Percentiles rank a stretch among this genome's conserved stretches.
phyloP scores from a whole-genome alignment of 92 coral and sea anemone species.

The Zoanthus sansibaricus region DNA sequence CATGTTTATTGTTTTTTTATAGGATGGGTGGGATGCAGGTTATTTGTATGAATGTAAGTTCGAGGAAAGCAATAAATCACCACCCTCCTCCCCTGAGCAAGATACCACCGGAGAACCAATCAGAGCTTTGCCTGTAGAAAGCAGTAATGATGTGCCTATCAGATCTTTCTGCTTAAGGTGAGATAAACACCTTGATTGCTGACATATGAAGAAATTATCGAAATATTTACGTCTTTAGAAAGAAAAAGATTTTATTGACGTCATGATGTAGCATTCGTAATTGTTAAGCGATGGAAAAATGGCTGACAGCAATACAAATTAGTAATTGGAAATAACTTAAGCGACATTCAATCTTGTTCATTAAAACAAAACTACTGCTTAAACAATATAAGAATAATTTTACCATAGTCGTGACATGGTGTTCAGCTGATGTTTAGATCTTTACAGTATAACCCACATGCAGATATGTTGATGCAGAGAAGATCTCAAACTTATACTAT shows the following conservation, averaged over 20 bases:
- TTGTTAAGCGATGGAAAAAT: too few species aligned
- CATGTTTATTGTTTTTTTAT: neutral
- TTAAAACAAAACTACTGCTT: too few species aligned
- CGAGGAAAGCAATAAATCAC: constrained; percentile 67
- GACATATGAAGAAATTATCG: neutral
- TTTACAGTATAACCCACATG: too few species aligned
- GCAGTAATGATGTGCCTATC: constrained; percentile 87
- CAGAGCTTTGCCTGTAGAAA: constrained; percentile 82
- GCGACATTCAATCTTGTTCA: too few species aligned
- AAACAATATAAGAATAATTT: too few species aligned
- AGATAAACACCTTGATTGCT: neutral
- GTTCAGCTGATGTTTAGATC: too few species aligned
- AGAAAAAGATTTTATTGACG: neutral
- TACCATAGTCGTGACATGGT: too few species aligned
- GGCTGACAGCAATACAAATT: too few species aligned
- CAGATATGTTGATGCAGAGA: too few species aligned
- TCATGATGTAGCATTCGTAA: neutral
- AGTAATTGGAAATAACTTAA: too few species aligned
- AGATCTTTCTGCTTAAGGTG: constrained; percentile 92
- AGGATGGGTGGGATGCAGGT: constrained; percentile 99
- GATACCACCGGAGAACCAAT: constrained; percentile 84
- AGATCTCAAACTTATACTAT: too few species aligned
- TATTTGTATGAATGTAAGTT: constrained; percentile 96
- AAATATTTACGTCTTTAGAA: neutral
- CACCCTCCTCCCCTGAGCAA: constrained; percentile 65